Percentiles rank a stretch among this genome's conserved stretches.
These are phyloP conservation scores for Zonitis immaculata DNA, from an alignment of 2,888 invertebrate genomes.

Conservation along the genomic window DNA sequence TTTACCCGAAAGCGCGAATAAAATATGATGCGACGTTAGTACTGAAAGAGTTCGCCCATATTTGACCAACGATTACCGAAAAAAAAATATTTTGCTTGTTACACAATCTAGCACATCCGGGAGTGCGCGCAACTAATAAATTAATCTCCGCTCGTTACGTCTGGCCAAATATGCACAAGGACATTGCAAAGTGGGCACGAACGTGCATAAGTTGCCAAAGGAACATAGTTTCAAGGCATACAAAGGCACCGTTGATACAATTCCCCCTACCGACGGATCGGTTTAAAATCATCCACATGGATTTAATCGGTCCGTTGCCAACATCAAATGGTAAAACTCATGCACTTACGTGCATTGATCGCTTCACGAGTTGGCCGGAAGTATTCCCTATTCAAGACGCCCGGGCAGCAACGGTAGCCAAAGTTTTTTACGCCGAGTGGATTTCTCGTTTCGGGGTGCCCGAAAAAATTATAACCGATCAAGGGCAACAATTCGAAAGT, in stretches of 20 bases:
- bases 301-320: constrained; percentile 26
- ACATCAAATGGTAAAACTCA: constrained; percentile 18
- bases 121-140: no score
- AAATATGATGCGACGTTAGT: no score
- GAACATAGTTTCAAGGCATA: neutral
- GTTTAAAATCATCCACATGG: constrained; percentile 25
- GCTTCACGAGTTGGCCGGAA: constrained; percentile 23
- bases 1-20: no score
- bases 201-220: no score
- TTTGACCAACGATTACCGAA: no score
- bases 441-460: constrained; percentile 46
- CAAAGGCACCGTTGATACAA: constrained; percentile 7
- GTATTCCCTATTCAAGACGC: constrained; percentile 16
- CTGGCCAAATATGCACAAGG: no score
- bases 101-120: no score
- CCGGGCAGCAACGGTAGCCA: constrained; percentile 26
- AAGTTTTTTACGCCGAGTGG: constrained; percentile 41
- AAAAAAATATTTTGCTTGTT: no score
- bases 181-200: no score
- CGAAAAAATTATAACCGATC: constrained; percentile 33
- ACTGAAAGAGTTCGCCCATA: no score
- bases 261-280: constrained; percentile 15
- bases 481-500: constrained; percentile 37
- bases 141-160: no score
- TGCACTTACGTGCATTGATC: constrained; percentile 17